Base-by-base conservation (phyloP, 1,140 invertebrate species). In the Papilio xuthus region DNA sequence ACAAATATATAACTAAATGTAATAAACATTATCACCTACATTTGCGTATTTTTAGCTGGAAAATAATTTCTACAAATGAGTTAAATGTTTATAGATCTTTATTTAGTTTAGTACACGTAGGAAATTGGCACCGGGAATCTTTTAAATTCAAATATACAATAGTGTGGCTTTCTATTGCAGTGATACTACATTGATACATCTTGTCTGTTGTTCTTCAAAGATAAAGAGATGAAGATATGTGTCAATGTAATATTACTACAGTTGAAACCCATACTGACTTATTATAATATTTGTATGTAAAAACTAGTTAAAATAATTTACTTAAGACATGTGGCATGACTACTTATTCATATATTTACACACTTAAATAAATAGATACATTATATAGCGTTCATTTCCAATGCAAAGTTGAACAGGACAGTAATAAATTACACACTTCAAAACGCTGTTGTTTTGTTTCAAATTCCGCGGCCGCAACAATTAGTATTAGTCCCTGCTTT, bases 241-340 rank as follows among this genome's bases (percentile, higher is more conserved):
- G 32, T 3, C 32, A 37, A 44, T 44, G 12, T 9, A 1, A 44
- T 44, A 10, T 44, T 10, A 44, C 42, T 44, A 7, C 42, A 44
- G 42, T 44, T 10, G 42, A 44, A 44, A 44, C 13, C 42, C 42
- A 44, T 13, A 44, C 2, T 10, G 20, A 53, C 50, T 53, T 53
- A 71, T 80, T 78, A 73, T 77, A 18, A 82, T 80, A 79, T 82
- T 80, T 77, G 73, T 70, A 87, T 86, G 83, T 86, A 86, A 88
- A 90, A 86, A 85, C 84, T 90, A 89, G 79, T 85, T 84, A 84
- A 81, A 91, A 91, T 90, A 90, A 92, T 87, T 91, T 88, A 90
- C 86, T 90, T 89, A 87, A 78, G 80, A 86, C 71, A 63, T 88
- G 86, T 88, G 86, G 87, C 83, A 85, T 88, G 81, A 86, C 86